A percentile compares a stretch with the other conserved stretches of the same genome.
Conservation (phyloP, 2,113 vertebrate genomes). For the Megalops atlanticus region DNA sequence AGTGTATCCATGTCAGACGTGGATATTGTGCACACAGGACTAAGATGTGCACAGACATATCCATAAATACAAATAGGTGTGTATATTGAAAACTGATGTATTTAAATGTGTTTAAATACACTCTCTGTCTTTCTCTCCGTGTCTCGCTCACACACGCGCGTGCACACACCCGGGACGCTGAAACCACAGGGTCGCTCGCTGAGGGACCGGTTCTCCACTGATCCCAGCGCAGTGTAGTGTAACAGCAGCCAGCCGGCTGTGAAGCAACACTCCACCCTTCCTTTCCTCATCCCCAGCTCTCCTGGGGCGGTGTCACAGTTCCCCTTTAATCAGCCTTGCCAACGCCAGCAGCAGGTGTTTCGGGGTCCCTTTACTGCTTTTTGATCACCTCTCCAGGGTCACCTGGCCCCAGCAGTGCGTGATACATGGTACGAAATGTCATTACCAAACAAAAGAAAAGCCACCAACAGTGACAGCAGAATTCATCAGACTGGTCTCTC, state of each 20-base stretch:
- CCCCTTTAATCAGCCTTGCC: conserved; percentile 62
- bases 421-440: conserved; percentile 58
- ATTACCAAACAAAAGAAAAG: conserved; percentile 63
- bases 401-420: conserved; percentile 53
- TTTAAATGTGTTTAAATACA: no score
- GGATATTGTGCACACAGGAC: no score
- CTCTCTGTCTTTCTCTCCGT: no score
- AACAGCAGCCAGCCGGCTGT: not conserved
- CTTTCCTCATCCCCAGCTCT: not conserved
- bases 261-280: not conserved
- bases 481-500: conserved; percentile 71
- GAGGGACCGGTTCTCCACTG: no score
- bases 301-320: conserved; percentile 37
- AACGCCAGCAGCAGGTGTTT: conserved; percentile 71
- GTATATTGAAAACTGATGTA: no score
- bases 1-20: no score
- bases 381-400: conserved; percentile 61
- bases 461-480: conserved; percentile 57
- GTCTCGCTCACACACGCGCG: no score
- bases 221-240: not conserved
- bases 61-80: no score
- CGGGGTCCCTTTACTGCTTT: conserved; percentile 58
- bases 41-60: no score
- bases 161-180: no score
- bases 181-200: no score